These are phyloP conservation scores for Episyrphus balteatus DNA, from an alignment of 1,140 invertebrate genomes.

Conservation along the genomic window DNA sequence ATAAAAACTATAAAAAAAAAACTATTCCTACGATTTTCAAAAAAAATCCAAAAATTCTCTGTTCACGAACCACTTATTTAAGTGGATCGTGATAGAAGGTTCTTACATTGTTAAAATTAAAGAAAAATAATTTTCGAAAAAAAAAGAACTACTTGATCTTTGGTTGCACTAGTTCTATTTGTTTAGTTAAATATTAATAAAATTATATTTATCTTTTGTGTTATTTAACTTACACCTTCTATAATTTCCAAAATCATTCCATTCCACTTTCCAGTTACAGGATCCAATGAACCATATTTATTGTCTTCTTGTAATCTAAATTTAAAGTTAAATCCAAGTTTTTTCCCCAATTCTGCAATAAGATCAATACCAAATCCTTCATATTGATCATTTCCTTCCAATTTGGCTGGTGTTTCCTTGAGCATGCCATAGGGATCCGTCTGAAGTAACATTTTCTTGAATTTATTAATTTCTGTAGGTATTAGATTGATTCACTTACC, in stretches of 20 bases:
- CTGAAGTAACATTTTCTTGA: conserved; percentile 33
- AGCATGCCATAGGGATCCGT: conserved; percentile 77
- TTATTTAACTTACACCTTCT: conserved; percentile 46
- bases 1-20: no score
- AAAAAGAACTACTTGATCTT: no score
- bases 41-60: no score
- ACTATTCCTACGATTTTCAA: no score
- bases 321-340: conserved; percentile 80
- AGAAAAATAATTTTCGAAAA: no score
- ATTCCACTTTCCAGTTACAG: conserved; percentile 60
- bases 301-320: conserved; percentile 65
- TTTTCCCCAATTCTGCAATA: conserved; percentile 59
- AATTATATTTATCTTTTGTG: no score
- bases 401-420: conserved; percentile 56
- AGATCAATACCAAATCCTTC: conserved; percentile 74
- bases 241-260: conserved; percentile 81
- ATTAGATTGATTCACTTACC: conserved; percentile 43
- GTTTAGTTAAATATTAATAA: no score
- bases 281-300: conserved; percentile 57
- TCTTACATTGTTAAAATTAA: no score
- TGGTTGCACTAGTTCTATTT: no score
- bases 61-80: no score
- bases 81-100: no score
- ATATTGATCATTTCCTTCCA: conserved; percentile 69
- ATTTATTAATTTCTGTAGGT: no score